These are phyloP conservation scores for Macaria liturata DNA, from an alignment of 2,888 invertebrate genomes.

Conservation along the genomic window DNA sequence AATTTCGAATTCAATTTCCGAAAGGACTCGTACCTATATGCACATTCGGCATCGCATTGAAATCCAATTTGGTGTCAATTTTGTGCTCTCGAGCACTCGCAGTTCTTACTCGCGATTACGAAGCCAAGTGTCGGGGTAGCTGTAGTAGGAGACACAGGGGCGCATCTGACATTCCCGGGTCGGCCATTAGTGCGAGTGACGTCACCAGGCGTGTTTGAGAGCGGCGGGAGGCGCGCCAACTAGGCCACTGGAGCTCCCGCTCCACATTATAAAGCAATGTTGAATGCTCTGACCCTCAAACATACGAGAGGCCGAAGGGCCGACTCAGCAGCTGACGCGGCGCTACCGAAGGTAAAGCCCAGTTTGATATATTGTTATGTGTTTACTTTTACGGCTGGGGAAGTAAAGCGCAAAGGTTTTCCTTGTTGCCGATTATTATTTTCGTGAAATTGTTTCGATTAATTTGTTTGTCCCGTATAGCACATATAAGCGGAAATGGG, in stretches of 20 bases:
- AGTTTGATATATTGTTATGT: slow-evolving; percentile 23
- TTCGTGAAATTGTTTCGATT: slow-evolving; percentile 9
- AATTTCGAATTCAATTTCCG: slow-evolving; percentile 35
- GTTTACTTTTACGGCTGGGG: slow-evolving; percentile 20
- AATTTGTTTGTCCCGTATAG: background rate
- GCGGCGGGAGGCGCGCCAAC: slow-evolving; percentile 56
- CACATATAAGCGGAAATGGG: too few species aligned
- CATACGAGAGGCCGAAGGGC: slow-evolving; percentile 21
- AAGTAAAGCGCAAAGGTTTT: slow-evolving; percentile 22
- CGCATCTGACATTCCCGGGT: slow-evolving; percentile 29
- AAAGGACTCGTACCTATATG: slow-evolving; percentile 24
- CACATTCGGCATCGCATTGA: slow-evolving; percentile 33
- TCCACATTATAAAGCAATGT: slow-evolving; percentile 35
- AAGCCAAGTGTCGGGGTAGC: slow-evolving; percentile 19
- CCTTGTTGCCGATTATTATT: slow-evolving; percentile 19
- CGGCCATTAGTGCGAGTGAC: slow-evolving; percentile 63
- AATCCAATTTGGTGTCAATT: slow-evolving; percentile 33
- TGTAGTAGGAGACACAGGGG: slow-evolving; percentile 14
- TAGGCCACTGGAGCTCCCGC: slow-evolving; percentile 59
- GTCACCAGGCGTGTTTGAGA: slow-evolving; percentile 57
- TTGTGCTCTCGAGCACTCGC: slow-evolving; percentile 26
- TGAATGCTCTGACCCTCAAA: slow-evolving; percentile 35
- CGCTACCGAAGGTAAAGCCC: slow-evolving; percentile 26
- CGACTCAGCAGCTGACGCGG: slow-evolving; percentile 28
- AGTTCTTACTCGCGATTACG: slow-evolving; percentile 29